Conservation (phyloP, 35 echinoderm and acorn worm species). For the Heliocidaris tuberculata region DNA sequence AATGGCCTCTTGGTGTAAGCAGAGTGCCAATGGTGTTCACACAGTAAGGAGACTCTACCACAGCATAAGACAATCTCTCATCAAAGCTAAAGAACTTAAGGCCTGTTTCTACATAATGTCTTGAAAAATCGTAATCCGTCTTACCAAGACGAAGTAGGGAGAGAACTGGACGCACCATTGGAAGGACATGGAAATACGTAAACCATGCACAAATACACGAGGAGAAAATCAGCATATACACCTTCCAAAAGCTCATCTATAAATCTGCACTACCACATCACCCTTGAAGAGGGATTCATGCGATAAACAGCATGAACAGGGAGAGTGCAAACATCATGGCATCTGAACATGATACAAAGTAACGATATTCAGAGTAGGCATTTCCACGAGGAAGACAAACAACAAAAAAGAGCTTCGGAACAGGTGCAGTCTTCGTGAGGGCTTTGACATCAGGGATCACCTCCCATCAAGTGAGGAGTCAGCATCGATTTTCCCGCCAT, state of each 20-base stretch:
- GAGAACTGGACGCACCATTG: too few relatives aligned
- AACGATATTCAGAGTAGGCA: not conserved
- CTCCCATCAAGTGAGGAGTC: not conserved
- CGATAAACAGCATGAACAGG: not conserved
- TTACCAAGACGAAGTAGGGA: too few relatives aligned
- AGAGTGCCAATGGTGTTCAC: too few relatives aligned
- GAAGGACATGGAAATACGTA: too few relatives aligned
- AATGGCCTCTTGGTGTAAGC: too few relatives aligned
- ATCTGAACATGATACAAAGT: not conserved
- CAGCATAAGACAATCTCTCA: too few relatives aligned
- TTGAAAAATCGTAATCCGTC: too few relatives aligned
- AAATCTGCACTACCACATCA: not conserved
- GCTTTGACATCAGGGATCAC: not conserved
- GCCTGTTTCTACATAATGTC: too few relatives aligned
- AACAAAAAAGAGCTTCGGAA: not conserved
- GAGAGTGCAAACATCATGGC: not conserved
- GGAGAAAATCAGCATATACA: not conserved
- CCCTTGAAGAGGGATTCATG: not conserved
- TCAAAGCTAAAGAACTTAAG: too few relatives aligned
- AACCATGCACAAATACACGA: too few relatives aligned
- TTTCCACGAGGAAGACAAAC: not conserved
- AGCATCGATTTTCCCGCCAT: not conserved
- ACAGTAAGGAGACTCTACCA: too few relatives aligned
- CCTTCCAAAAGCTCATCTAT: not conserved
- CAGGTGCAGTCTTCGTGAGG: not conserved